Evolutionary conservation across 2,888 invertebrate genomes (phyloP).

Genomic region (Drosophila conformis): DNA sequence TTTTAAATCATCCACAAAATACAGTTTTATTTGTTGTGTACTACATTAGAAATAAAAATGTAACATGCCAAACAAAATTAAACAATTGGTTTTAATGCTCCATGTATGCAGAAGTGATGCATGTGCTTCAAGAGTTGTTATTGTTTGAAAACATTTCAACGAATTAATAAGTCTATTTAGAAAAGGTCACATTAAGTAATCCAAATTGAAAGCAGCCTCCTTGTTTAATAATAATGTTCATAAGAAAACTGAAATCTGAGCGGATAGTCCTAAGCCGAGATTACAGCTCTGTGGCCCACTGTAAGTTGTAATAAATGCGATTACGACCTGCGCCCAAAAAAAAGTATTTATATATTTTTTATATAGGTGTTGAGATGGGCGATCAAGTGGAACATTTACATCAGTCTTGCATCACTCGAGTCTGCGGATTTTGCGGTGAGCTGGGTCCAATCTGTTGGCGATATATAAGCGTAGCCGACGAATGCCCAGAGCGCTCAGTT

Average conservation of each 20-base stretch:
- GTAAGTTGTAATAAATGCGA: constrained; percentile 29
- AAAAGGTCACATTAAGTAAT: background rate
- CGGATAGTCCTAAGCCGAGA: background rate
- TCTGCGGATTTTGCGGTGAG: constrained; percentile 61
- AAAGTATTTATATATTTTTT: background rate
- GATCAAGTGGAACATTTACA: constrained; percentile 57
- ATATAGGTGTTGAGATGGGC: constrained; percentile 30
- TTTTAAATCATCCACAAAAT: constrained; percentile 24
- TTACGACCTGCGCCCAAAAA: constrained; percentile 23
- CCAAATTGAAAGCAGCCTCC: background rate
- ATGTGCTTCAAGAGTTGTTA: background rate
- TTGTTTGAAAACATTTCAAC: background rate
- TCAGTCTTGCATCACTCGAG: constrained; percentile 61
- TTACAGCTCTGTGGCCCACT: constrained; percentile 38
- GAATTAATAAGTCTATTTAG: background rate
- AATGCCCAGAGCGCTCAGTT: constrained; percentile 41
- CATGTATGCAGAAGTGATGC: background rate
- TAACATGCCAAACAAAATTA: constrained; percentile 24
- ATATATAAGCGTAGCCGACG: constrained; percentile 61
- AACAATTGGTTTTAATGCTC: background rate
- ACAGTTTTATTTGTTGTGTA: constrained; percentile 46
- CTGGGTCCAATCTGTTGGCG: background rate
- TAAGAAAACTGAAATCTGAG: background rate
- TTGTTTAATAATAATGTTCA: background rate
- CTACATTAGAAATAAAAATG: constrained; percentile 74